Conservation (phyloP, 2,113 vertebrate genomes). For the Amazona vittata region DNA sequence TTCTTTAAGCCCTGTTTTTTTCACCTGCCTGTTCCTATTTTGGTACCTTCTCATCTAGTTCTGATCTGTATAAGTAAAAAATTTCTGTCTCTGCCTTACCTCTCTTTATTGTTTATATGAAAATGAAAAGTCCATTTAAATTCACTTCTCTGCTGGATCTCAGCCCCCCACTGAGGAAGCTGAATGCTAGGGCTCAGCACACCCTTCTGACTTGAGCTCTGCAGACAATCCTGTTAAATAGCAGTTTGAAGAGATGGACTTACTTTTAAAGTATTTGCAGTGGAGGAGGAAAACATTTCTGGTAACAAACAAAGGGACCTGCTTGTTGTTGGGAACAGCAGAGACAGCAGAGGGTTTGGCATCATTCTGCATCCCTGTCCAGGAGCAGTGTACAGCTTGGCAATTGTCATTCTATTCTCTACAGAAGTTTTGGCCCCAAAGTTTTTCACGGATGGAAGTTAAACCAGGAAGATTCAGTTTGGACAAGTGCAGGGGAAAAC, state of each 20-base stretch:
- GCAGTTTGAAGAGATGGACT: background rate
- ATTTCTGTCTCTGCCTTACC: background rate
- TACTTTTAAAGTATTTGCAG: background rate
- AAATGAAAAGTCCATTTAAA: background rate
- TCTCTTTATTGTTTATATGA: background rate
- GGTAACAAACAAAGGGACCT: background rate
- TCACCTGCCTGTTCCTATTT: background rate
- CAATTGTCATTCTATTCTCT: fast-evolving
- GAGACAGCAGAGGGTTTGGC: background rate
- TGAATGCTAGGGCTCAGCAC: background rate
- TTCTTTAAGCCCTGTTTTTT: background rate
- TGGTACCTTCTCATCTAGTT: background rate
- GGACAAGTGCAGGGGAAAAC: background rate
- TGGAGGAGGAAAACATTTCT: background rate
- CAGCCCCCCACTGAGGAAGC: background rate
- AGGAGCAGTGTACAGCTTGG: fast-evolving
- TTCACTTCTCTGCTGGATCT: background rate
- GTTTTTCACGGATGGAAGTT: background rate
- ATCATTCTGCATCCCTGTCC: background rate
- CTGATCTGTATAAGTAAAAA: background rate
- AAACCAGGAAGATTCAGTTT: background rate
- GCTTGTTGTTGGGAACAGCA: background rate
- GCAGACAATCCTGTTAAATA: background rate
- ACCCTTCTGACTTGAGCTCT: background rate
- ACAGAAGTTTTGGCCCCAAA: background rate